Evolutionary conservation across 2,888 invertebrate species (phyloP), one percentile per base, ranked within the genome.

Genomic region (Hydrotaea cyrtoneurina): DNA sequence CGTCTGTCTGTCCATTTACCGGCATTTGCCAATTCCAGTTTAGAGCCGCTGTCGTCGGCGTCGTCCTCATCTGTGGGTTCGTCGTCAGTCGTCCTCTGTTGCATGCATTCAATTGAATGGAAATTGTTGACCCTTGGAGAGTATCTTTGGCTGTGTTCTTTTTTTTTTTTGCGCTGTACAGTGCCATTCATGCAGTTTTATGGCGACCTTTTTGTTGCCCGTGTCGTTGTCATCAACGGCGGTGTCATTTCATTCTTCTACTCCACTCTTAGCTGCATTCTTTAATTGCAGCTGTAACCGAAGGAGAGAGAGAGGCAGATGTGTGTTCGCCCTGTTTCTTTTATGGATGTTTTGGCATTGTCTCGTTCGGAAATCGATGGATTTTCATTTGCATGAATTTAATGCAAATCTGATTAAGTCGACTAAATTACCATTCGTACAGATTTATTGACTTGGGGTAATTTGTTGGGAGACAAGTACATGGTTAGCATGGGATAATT

Each of bases 401-500:
- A 46, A 83, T 73, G 76, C 73, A 73, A 83, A 83, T 83, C 83
- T 72, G 79, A 83, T 80, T 79, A 83, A 83, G 66, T 73, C 72
- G 26, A 72, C 71, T 75, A 82, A 78, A 78, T 78, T 82, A 78
- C 74, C 21, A 62, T 53, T 50, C 76, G 62, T 31, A 23, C 62
- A 82, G 78, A 78, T 83, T 83, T 83, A 77, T 79, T 80, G 79
- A 64, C 73, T 36, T 72, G 76, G 76, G 75, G 21, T 66, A 73
- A 50, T 80, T 66, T 31, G 36, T 73, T 21, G 36, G 66, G 39
- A 43, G 21, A 39, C 13, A 31, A 31, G 31, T 31, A 31, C 23
- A 19, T 66, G 21, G 8, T 66, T 66, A 21, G 21, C 55, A 50
- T n/a, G n/a, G 50, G 50, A n/a, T n/a, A 50, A 50, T 50, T 39